These are phyloP conservation scores for Eledone cirrhosa DNA, from an alignment of 2,888 invertebrate species.

Conservation along the genomic window DNA sequence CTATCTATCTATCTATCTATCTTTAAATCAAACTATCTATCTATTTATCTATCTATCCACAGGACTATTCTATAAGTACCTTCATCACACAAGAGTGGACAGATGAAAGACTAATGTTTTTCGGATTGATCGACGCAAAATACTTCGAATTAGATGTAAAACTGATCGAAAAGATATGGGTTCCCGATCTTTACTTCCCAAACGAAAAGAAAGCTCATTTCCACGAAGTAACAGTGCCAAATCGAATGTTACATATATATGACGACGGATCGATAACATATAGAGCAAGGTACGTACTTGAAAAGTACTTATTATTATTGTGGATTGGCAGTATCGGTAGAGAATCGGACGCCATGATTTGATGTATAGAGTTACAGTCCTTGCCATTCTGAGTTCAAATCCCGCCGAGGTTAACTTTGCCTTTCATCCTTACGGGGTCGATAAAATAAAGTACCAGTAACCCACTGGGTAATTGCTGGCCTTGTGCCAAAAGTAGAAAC, in stretches of 20 bases:
- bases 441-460: too few relatives aligned
- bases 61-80: slow-evolving; percentile 51
- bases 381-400: too few relatives aligned
- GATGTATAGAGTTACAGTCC: too few relatives aligned
- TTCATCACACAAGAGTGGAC: slow-evolving; percentile 52
- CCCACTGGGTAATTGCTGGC: too few relatives aligned
- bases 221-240: slow-evolving; percentile 59
- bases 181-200: slow-evolving; percentile 57
- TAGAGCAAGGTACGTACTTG: slow-evolving; percentile 43
- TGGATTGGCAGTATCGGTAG: too few relatives aligned
- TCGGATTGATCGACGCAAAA: slow-evolving; percentile 46
- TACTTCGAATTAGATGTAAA: slow-evolving; percentile 55
- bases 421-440: too few relatives aligned
- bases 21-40: too few relatives aligned
- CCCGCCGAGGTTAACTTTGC: too few relatives aligned
- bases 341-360: too few relatives aligned
- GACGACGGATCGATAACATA: slow-evolving; percentile 51
- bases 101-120: slow-evolving; percentile 46
- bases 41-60: slow-evolving; percentile 22
- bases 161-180: slow-evolving; percentile 54
- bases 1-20: too few relatives aligned
- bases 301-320: too few relatives aligned
- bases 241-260: slow-evolving; percentile 56
- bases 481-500: too few relatives aligned
- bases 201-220: slow-evolving; percentile 58